Conservation (phyloP, 2,888 invertebrate species). For the Caenorhabditis virilis region DNA sequence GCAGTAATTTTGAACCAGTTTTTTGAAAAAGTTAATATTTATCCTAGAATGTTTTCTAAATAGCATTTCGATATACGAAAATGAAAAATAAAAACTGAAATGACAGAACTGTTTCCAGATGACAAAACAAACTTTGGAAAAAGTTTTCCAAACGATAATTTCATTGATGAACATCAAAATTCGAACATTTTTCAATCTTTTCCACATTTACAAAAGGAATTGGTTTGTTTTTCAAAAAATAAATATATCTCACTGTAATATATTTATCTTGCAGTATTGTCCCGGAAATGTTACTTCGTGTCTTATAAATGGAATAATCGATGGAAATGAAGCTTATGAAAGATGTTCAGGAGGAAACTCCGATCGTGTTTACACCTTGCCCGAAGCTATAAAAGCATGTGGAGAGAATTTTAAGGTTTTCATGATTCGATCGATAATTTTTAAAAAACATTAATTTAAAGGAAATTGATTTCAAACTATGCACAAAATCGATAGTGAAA, state of each 20-base stretch:
- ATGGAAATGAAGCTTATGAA: conserved; percentile 31
- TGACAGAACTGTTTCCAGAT: too few relatives aligned
- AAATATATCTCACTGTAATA: too few relatives aligned
- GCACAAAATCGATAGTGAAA: conserved; percentile 8
- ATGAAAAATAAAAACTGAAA: too few relatives aligned
- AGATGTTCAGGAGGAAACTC: conserved; percentile 23
- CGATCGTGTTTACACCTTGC: conserved; percentile 33
- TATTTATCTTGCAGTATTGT: not conserved
- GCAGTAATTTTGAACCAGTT: too few relatives aligned
- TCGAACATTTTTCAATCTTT: not conserved
- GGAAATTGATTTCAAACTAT: conserved; percentile 33
- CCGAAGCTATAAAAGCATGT: conserved; percentile 37
- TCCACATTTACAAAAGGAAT: not conserved
- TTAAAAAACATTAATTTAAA: not conserved
- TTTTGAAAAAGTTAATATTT: too few relatives aligned
- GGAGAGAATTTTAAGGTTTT: conserved; percentile 18
- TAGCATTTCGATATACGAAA: not conserved
- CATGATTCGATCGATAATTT: too few relatives aligned
- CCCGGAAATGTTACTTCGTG: conserved; percentile 1
- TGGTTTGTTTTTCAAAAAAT: too few relatives aligned
- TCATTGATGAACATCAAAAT: not conserved
- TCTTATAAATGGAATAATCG: conserved; percentile 34
- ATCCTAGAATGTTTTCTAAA: too few relatives aligned
- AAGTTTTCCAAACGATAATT: not conserved
- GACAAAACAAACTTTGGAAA: not conserved